A percentile compares a stretch with the other conserved stretches of the same genome.
phyloP scores from a whole-genome alignment of 2,797 vertebrate species.

The Monodelphis domestica region DNA sequence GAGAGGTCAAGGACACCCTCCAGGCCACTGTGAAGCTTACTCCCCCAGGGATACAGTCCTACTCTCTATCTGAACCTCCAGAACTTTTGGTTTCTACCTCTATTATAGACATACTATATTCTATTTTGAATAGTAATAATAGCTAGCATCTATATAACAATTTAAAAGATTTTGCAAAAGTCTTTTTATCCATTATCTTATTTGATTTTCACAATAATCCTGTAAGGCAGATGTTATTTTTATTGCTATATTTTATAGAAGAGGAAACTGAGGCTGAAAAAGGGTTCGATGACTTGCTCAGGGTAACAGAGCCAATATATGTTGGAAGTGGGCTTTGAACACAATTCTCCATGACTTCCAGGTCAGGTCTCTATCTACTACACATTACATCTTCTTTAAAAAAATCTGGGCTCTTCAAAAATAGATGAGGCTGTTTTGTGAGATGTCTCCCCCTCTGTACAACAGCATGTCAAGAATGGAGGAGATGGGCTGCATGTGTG shows the following conservation, averaged over 20 bases:
- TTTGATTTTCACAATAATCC: too few relatives aligned
- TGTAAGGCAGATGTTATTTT: too few relatives aligned
- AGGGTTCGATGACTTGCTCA: too few relatives aligned
- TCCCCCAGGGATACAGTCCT: neutral
- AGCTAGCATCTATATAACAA: neutral
- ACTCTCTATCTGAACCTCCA: neutral
- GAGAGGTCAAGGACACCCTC: neutral
- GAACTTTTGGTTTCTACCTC: neutral
- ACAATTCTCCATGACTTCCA: neutral
- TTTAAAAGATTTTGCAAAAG: neutral
- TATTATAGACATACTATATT: neutral
- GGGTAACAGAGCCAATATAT: too few relatives aligned
- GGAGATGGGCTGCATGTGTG: too few relatives aligned
- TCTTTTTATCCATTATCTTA: neutral
- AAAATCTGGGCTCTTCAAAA: neutral
- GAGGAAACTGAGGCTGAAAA: too few relatives aligned
- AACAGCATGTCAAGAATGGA: neutral
- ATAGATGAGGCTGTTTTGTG: neutral
- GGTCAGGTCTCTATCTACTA: neutral
- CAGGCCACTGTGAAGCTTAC: neutral
- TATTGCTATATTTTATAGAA: too few relatives aligned
- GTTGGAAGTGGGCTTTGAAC: neutral
- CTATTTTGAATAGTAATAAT: neutral
- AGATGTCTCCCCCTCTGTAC: neutral
- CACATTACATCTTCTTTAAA: neutral